Base-by-base conservation (phyloP, 1,140 invertebrate genomes). In the Drosophila virilis region DNA sequence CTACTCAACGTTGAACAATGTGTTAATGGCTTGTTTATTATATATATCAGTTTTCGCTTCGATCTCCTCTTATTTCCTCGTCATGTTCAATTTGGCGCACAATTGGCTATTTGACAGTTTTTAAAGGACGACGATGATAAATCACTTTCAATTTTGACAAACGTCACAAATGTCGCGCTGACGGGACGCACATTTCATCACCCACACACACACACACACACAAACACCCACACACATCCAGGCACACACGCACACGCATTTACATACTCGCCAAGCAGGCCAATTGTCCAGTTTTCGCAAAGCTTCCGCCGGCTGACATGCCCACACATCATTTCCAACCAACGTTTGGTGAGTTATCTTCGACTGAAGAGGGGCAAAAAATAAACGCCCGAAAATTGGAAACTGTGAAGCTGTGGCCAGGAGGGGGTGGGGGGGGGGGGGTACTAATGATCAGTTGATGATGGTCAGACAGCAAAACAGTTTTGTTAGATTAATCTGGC, bases 121-220 rank as follows among this genome's bases (percentile, higher is more conserved):
- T 77, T 71, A 70, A 84, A 77, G n/a, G 33, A 17, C 40, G 57
- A 60, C 81, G 81, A 78, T 82, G 82, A 86, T 86, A 86, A 86
- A 86, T 86, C 83, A 86, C 71, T 82, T 86, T 86, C 79, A 88
- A 88, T 86, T 86, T 82, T 88, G 83, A 88, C 82, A 88, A 88
- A 86, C 83, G 79, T 86, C 79, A 77, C 82, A 86, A 86, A 79
- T 88, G 78, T 79, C 76, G 65, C 75, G 58, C 75, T 75, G 70
- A 42, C 45, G 61, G 32, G 10, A 38, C 28, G 70, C 62, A 75
- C 78, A 86, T 85, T 86, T 85, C 82, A 75, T 78, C 82, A 74
- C 69, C 40, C 62, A 78, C 45, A 64, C 69, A 64, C 55, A 51
- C 57, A 64, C 71, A 43, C 52, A 15, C 13, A 40, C 38, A 35